These are phyloP conservation scores for Spongilla lacustris DNA, from an alignment of 37 sponge, comb jelly and placozoan species.

Conservation along the genomic window DNA sequence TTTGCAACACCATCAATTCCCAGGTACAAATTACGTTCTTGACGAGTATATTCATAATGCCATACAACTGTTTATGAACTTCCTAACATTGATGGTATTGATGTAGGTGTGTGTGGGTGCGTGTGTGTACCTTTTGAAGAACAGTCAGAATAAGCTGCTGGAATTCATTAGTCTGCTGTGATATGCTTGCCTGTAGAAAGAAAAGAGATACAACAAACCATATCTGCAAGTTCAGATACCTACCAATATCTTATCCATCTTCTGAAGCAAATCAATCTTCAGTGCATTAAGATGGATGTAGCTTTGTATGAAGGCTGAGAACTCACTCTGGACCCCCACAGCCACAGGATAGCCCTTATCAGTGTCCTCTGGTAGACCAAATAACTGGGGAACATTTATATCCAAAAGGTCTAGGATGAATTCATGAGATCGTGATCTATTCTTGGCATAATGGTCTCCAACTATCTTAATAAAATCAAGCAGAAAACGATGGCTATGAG, in stretches of 20 bases:
- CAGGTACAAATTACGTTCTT: too few species aligned
- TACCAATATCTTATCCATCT: slow-evolving; percentile 13
- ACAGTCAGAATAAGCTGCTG: slow-evolving; percentile 40
- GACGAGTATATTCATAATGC: too few species aligned
- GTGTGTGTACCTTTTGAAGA: not conserved
- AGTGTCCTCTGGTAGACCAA: slow-evolving; percentile 8
- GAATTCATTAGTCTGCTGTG: not conserved
- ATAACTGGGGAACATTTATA: slow-evolving; percentile 39
- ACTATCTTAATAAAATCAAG: slow-evolving; percentile 31
- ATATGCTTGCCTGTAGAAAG: not conserved
- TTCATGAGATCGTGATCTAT: slow-evolving; percentile 4
- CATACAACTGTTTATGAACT: too few species aligned
- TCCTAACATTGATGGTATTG: too few species aligned
- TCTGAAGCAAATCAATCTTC: not conserved
- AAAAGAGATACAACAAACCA: not conserved
- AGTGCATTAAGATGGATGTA: slow-evolving; percentile 12
- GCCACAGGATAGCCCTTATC: not conserved
- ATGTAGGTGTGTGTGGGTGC: not conserved
- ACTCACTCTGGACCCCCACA: not conserved
- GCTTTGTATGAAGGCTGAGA: not conserved
- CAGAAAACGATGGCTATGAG: slow-evolving; percentile 28
- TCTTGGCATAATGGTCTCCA: slow-evolving; percentile 18
- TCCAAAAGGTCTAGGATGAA: slow-evolving; percentile 63
- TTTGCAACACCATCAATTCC: too few species aligned
- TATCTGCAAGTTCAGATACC: not conserved